phyloP scores from a whole-genome alignment of 2,113 vertebrate genomes.

The Sus scrofa region T2T-Sscrofa CM000819.6:99077501-99078000 shows the following conservation, averaged over 20 bases:
- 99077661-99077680: not conserved
- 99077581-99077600: not conserved
- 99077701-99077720: not conserved
- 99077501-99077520: not conserved
- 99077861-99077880: slow-evolving; percentile 5
- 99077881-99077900: not conserved
- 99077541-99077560: not conserved
- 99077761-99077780: not conserved
- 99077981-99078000: too few relatives aligned
- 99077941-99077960: too few relatives aligned
- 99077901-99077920: not conserved
- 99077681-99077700: not conserved
- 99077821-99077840: not conserved
- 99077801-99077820: not conserved
- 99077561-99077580: not conserved
- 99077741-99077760: not conserved
- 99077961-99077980: too few relatives aligned
- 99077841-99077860: slow-evolving; percentile 15
- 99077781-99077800: not conserved
- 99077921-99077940: too few relatives aligned
- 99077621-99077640: not conserved
- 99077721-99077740: not conserved
- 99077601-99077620: not conserved
- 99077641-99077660: not conserved
- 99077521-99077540: not conserved